phyloP scores from a whole-genome alignment of 2,888 invertebrate genomes.

The Bellardia pandia region DNA sequence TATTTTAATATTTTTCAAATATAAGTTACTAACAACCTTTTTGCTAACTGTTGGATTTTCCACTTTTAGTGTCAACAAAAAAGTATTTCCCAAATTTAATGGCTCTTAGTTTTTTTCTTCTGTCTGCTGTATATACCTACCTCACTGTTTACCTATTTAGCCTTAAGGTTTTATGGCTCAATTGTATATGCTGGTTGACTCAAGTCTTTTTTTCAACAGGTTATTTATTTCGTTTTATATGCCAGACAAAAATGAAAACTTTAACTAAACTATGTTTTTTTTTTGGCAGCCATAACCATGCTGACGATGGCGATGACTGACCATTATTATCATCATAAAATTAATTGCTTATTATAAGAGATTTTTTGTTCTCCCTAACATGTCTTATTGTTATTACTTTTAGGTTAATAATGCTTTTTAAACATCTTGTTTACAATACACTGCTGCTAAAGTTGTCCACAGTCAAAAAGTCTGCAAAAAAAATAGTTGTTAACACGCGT shows the following conservation, averaged over 20 bases:
- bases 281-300: constrained; percentile 2
- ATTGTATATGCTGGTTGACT: not conserved
- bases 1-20: too few relatives aligned
- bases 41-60: too few relatives aligned
- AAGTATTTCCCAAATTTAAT: not conserved
- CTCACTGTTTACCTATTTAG: not conserved
- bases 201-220: not conserved
- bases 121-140: too few relatives aligned
- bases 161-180: constrained; percentile 27
- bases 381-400: not conserved
- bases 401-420: constrained; percentile 1
- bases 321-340: constrained; percentile 44
- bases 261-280: constrained; percentile 20
- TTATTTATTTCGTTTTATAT: constrained; percentile 2
- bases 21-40: too few relatives aligned
- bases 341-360: constrained; percentile 46
- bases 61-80: too few relatives aligned
- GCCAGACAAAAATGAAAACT: constrained; percentile 13
- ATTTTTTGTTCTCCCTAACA: not conserved
- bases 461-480: not conserved
- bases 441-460: not conserved
- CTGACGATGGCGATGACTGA: constrained; percentile 14
- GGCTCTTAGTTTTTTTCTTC: not conserved
- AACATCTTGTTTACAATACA: constrained; percentile 30
- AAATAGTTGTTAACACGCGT: constrained; percentile 53